Evolutionary conservation across 2,888 invertebrate species (phyloP).

Genomic region (Andricus quercusramuli): DNA sequence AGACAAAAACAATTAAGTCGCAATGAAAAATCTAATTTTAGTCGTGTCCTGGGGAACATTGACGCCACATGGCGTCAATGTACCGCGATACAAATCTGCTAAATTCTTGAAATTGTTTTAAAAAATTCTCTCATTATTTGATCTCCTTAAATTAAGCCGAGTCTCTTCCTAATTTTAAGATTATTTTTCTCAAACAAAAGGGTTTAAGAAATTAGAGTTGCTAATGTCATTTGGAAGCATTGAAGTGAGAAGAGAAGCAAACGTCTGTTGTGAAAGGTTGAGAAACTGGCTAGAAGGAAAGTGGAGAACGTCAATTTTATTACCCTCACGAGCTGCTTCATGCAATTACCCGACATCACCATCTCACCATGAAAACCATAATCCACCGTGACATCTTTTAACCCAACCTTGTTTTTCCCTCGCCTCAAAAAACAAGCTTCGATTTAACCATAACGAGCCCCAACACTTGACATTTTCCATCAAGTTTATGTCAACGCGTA

Average conservation of each 20-base stretch:
- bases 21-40: too few relatives aligned
- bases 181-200: neutral
- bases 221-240: neutral
- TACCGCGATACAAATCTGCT: too few relatives aligned
- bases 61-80: too few relatives aligned
- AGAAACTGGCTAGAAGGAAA: slow-evolving; percentile 39
- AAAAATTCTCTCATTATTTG: too few relatives aligned
- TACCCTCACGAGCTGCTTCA: slow-evolving; percentile 50
- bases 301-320: slow-evolving; percentile 49
- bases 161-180: too few relatives aligned
- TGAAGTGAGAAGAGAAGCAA: neutral
- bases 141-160: too few relatives aligned
- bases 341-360: slow-evolving; percentile 47
- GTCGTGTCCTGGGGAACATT: too few relatives aligned
- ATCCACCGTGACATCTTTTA: slow-evolving; percentile 45
- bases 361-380: slow-evolving; percentile 48
- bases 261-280: slow-evolving; percentile 8
- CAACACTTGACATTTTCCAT: too few relatives aligned
- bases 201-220: slow-evolving; percentile 8
- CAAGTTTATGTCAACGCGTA: too few relatives aligned
- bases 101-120: too few relatives aligned
- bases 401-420: slow-evolving; percentile 38
- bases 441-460: neutral
- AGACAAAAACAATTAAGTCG: too few relatives aligned
- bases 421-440: slow-evolving; percentile 27